phyloP scores from a whole-genome alignment of 2,113 vertebrate species.

The Hippolais icterina region DNA sequence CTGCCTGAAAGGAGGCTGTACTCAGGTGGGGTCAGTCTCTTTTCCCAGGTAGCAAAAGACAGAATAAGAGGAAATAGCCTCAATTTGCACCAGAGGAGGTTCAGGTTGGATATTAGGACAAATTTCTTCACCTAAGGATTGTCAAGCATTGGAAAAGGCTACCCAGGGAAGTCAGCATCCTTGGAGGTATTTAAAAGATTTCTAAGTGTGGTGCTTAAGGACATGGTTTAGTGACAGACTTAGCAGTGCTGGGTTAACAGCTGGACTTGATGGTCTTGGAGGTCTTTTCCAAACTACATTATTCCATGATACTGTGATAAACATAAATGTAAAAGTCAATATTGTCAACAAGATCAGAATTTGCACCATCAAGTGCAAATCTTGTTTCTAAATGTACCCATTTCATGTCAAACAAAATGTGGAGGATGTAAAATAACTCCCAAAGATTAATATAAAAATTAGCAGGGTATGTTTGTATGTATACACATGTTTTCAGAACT shows the following conservation, averaged over 20 bases:
- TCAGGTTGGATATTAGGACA: neutral
- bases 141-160: neutral
- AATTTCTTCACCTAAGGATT: neutral
- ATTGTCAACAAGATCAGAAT: neutral
- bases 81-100: neutral
- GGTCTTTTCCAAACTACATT: neutral
- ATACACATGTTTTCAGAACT: neutral
- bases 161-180: neutral
- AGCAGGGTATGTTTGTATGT: neutral
- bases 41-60: neutral
- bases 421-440: neutral
- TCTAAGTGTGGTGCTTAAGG: neutral
- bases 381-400: neutral
- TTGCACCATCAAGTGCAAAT: neutral
- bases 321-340: neutral
- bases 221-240: neutral
- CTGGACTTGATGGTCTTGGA: neutral
- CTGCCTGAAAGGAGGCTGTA: neutral
- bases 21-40: accelerated
- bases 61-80: neutral
- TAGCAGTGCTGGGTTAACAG: neutral
- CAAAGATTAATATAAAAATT: neutral
- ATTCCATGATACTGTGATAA: neutral
- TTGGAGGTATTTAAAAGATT: neutral
- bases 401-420: neutral